phyloP scores from a whole-genome alignment of 2,888 invertebrate genomes.

The Lycophotia porphyrea region DNA sequence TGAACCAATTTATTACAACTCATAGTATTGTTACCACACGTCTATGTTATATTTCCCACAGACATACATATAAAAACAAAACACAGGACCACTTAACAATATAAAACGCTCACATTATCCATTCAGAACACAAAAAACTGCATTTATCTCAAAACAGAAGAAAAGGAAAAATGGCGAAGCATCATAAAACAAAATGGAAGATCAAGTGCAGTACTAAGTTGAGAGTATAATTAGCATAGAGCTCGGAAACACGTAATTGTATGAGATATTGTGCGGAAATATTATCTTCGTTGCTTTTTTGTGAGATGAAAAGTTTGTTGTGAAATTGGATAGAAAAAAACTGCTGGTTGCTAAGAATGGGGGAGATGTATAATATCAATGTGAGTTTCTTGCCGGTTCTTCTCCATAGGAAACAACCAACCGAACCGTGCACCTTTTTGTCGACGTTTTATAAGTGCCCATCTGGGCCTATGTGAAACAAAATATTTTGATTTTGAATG shows the following conservation, averaged over 20 bases:
- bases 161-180: constrained; percentile 72
- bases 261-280: constrained; percentile 61
- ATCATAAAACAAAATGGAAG: constrained; percentile 69
- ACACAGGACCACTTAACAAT: constrained; percentile 59
- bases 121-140: constrained; percentile 76
- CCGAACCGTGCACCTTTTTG: too few species aligned
- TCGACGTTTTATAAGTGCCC: too few species aligned
- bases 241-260: constrained; percentile 64
- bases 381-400: too few species aligned
- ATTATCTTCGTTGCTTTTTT: constrained; percentile 49
- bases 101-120: constrained; percentile 72
- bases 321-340: constrained; percentile 26
- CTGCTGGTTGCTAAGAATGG: not conserved
- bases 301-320: constrained; percentile 35
- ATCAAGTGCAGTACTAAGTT: constrained; percentile 79
- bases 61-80: constrained; percentile 28
- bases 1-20: not conserved
- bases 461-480: too few species aligned
- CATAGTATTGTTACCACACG: not conserved
- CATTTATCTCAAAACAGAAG: constrained; percentile 77
- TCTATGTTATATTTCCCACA: not conserved
- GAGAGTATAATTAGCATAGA: constrained; percentile 80
- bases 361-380: not conserved
- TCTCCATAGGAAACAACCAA: too few species aligned
- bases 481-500: too few species aligned